Percentiles rank a stretch among this genome's conserved stretches.
Conservation (phyloP, 1,140 invertebrate genomes). For the Pseudomyrmex cubaensis region DNA sequence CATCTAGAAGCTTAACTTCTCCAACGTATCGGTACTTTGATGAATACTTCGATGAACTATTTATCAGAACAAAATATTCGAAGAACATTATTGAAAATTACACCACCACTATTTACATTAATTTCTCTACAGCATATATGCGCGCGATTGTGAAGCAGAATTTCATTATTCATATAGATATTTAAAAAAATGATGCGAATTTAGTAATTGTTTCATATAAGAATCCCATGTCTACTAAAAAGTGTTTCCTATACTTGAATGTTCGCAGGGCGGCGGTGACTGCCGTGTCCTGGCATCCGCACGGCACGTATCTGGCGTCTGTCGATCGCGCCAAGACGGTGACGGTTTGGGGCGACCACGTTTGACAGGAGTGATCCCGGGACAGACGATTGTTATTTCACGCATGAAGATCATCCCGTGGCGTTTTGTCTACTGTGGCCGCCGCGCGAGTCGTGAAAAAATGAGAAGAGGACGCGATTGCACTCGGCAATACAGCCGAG, state of each 20-base stretch:
- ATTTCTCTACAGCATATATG: neutral
- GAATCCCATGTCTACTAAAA: neutral
- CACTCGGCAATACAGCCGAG: neutral
- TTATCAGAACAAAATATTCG: slow-evolving; percentile 7
- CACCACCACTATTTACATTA: neutral
- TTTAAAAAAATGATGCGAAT: neutral
- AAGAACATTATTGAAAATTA: neutral
- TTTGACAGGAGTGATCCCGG: slow-evolving; percentile 78
- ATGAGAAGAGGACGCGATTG: neutral
- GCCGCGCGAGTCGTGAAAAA: slow-evolving; percentile 3
- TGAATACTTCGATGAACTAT: neutral
- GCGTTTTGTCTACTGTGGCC: slow-evolving; percentile 1
- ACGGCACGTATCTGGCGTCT: slow-evolving; percentile 93
- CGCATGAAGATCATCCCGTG: slow-evolving; percentile 35
- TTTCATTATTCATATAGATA: neutral
- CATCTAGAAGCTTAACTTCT: neutral
- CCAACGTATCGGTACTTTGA: neutral
- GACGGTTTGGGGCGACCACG: slow-evolving; percentile 92
- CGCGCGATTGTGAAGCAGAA: neutral
- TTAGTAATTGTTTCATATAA: neutral
- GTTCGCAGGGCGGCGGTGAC: slow-evolving; percentile 92
- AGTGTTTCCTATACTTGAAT: neutral
- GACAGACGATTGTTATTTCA: slow-evolving; percentile 68
- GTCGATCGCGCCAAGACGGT: slow-evolving; percentile 94
- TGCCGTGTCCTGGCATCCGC: slow-evolving; percentile 96